Conservation (phyloP, 2,888 invertebrate genomes). For the Orchestes rusci region DNA sequence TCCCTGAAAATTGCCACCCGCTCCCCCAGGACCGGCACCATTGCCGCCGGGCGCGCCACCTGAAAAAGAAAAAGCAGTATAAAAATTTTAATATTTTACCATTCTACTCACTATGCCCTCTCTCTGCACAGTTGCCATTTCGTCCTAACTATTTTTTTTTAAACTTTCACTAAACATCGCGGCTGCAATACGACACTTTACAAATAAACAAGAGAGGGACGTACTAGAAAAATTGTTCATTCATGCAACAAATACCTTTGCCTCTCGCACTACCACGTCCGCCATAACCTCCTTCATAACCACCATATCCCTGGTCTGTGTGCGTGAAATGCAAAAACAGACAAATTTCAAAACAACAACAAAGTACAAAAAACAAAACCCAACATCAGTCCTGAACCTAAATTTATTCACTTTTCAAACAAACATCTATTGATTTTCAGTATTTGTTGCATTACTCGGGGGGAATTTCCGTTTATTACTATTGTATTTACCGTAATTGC, state of each 20-base stretch:
- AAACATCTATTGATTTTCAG: too few relatives aligned
- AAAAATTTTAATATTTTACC: slow-evolving; percentile 38
- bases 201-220: neutral
- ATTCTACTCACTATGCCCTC: slow-evolving; percentile 36
- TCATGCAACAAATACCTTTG: slow-evolving; percentile 61
- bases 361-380: neutral
- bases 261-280: slow-evolving; percentile 59
- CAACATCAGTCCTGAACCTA: too few relatives aligned
- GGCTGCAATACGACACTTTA: too few relatives aligned
- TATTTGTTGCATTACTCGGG: neutral
- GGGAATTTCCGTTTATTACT: slow-evolving; percentile 16
- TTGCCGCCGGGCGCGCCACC: slow-evolving; percentile 33
- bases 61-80: slow-evolving; percentile 38
- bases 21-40: slow-evolving; percentile 57
- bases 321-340: neutral
- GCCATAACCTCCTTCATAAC: slow-evolving; percentile 81
- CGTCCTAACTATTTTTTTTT: slow-evolving; percentile 2
- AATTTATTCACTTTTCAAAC: too few relatives aligned
- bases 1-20: slow-evolving; percentile 52
- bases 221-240: neutral
- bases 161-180: slow-evolving; percentile 5
- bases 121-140: slow-evolving; percentile 1
- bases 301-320: slow-evolving; percentile 81
- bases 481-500: slow-evolving; percentile 70
- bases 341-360: neutral